phyloP scores from a whole-genome alignment of 2,888 invertebrate genomes.

The Sisyra nigra region DNA sequence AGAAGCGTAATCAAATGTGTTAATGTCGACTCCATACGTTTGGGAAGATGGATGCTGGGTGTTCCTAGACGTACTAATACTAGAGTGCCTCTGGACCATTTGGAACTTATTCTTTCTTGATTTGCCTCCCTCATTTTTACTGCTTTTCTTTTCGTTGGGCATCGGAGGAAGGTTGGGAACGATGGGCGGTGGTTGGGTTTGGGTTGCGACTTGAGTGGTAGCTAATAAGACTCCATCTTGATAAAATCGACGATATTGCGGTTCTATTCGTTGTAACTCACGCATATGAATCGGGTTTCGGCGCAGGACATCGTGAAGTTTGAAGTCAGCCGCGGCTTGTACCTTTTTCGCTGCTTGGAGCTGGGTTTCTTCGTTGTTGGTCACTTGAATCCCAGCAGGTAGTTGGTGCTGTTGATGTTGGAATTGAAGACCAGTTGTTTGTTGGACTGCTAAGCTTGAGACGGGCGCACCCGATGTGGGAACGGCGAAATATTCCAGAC shows the following conservation, averaged over 20 bases:
- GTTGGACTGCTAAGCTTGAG: constrained; percentile 17
- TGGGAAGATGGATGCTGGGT: constrained; percentile 19
- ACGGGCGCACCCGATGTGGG: constrained; percentile 20
- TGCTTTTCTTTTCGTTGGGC: constrained; percentile 1
- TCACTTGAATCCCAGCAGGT: constrained; percentile 15
- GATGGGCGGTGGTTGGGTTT: constrained; percentile 31
- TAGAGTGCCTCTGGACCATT: constrained; percentile 15
- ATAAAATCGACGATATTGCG: too few relatives aligned
- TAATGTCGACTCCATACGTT: constrained; percentile 8
- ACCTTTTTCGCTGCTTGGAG: constrained; percentile 15
- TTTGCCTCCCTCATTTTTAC: constrained; percentile 4
- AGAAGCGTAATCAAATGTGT: too few relatives aligned
- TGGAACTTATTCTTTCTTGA: constrained; percentile 6
- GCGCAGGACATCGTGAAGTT: constrained; percentile 14
- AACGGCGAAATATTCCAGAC: constrained; percentile 31
- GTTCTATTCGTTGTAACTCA: too few relatives aligned
- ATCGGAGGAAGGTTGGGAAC: constrained; percentile 7
- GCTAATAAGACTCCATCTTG: too few relatives aligned
- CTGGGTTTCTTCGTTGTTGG: constrained; percentile 15
- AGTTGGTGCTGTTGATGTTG: constrained; percentile 25
- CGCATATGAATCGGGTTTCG: too few relatives aligned
- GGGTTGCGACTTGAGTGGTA: constrained; percentile 42
- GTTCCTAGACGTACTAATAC: constrained; percentile 13
- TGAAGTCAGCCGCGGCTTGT: constrained; percentile 14
- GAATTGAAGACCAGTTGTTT: constrained; percentile 17